Evolutionary conservation across 2,113 vertebrate genomes (phyloP), one percentile per base, ranked within the genome.

Genomic region (Podarcis raffonei): DNA sequence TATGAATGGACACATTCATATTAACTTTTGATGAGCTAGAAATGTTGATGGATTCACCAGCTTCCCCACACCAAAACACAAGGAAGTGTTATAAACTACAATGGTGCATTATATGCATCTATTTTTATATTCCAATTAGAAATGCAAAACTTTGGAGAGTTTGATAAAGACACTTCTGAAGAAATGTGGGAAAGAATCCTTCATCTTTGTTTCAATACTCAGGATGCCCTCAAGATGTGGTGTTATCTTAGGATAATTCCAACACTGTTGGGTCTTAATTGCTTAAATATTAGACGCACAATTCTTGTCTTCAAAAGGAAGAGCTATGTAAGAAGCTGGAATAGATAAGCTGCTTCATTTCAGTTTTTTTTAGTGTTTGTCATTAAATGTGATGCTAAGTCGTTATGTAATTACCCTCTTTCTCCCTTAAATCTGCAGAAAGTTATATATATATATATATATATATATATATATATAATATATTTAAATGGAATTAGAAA

Each of bases 241-340:
- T 42, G 5, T 83, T 91, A 89, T 57, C 22, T 81, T 75, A 62
- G 35, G 84, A 84, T 71, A 92, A 87, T 71, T 83, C 79, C 83
- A 66, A 32, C 16, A 65, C 35, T 88, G 20, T 42, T 83, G 0
- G 37, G 0, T 16, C 16, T 88, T 92, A 92, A 75, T 42, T 83
- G 27, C 77, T 89, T 88, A 85, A 82, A 80, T 89, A 89, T 62
- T 89, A 85, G 35, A 87, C 82, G 4, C 1, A 32, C n/a, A 66
- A 30, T 86, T 89, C 78, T 89, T 89, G 20, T 87, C 39, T 89
- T 90, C 74, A 62, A 32, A 83, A 88, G 18, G 68, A 3, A 90
- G 48, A 32, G 4, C 1, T 92, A 37, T 65, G 8, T 75, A 74
- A 65, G 71, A 74, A 69, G 25, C 32, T 90, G 39, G 11, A 30